These are phyloP conservation scores for Aegypius monachus DNA, from an alignment of 2,113 vertebrate species.

Conservation along the genomic window DNA sequence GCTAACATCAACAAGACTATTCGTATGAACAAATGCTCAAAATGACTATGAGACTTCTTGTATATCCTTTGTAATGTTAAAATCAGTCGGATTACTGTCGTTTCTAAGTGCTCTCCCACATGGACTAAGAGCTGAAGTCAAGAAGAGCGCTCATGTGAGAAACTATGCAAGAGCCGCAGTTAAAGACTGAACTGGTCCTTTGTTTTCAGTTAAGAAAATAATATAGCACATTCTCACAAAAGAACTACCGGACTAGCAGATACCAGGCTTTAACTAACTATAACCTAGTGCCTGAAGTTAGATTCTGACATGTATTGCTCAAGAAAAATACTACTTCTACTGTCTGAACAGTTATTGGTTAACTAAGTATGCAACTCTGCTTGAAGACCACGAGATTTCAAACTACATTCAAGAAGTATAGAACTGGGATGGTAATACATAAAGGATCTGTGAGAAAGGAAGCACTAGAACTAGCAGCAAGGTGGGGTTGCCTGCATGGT, in stretches of 20 bases:
- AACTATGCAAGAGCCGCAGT: neutral
- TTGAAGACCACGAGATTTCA: neutral
- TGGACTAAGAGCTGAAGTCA: neutral
- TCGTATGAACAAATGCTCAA: constrained; percentile 61
- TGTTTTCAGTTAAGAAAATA: neutral
- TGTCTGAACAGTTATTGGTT: neutral
- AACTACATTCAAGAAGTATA: neutral
- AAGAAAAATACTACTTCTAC: neutral
- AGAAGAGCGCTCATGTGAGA: neutral
- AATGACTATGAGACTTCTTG: constrained; percentile 48
- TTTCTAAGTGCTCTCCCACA: constrained; percentile 33
- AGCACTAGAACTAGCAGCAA: constrained; percentile 73
- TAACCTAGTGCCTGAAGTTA: neutral
- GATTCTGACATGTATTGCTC: neutral
- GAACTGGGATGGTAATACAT: neutral
- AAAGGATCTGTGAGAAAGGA: constrained; percentile 65
- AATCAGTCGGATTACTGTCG: neutral
- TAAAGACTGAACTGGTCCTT: neutral
- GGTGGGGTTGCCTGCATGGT: constrained; percentile 74
- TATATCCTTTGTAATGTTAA: constrained; percentile 65
- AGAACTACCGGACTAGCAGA: neutral
- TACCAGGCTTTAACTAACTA: neutral
- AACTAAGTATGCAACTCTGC: neutral
- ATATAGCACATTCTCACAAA: neutral
- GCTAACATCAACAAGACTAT: constrained; percentile 63